Conservation (phyloP, 2,797 vertebrate species). For the Falco columbarius region DNA sequence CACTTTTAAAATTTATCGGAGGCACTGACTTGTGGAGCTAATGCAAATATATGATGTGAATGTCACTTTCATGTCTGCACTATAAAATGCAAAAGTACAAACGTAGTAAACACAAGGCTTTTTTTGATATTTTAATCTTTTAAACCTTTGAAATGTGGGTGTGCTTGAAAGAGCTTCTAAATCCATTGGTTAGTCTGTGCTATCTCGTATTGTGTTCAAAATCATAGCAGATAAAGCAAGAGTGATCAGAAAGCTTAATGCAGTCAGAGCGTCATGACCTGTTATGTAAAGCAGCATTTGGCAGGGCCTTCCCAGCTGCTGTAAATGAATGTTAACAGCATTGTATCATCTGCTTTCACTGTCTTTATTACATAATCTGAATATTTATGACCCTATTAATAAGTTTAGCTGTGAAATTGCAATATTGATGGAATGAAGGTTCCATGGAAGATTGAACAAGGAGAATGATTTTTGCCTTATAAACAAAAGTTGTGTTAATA, state of each 20-base stretch:
- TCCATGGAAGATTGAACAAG: slow-evolving; percentile 34
- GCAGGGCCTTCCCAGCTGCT: slow-evolving; percentile 69
- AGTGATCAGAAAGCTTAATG: slow-evolving; percentile 74
- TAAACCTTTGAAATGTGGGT: slow-evolving; percentile 52
- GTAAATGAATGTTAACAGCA: slow-evolving; percentile 72
- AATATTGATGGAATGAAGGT: slow-evolving; percentile 51
- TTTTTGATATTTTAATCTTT: slow-evolving; percentile 58
- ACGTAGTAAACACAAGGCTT: slow-evolving; percentile 17
- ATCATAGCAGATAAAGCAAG: slow-evolving; percentile 58
- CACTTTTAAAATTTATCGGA: background rate
- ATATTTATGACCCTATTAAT: slow-evolving; percentile 75
- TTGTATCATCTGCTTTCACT: slow-evolving; percentile 70
- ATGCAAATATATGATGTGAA: slow-evolving; percentile 13
- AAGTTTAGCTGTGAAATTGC: slow-evolving; percentile 71
- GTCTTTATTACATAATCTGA: slow-evolving; percentile 73
- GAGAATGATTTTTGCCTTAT: slow-evolving; percentile 37
- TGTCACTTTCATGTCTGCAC: background rate
- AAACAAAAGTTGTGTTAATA: background rate
- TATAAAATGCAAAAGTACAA: slow-evolving; percentile 43
- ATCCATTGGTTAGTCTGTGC: slow-evolving; percentile 41
- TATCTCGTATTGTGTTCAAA: slow-evolving; percentile 45
- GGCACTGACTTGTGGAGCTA: background rate
- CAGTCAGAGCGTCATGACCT: slow-evolving; percentile 57
- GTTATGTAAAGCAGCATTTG: slow-evolving; percentile 74
- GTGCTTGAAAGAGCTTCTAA: slow-evolving; percentile 50